Percentiles rank a stretch among this genome's conserved stretches.
Conservation (phyloP, 1,140 invertebrate genomes). For the Coptotermes formosanus region DNA sequence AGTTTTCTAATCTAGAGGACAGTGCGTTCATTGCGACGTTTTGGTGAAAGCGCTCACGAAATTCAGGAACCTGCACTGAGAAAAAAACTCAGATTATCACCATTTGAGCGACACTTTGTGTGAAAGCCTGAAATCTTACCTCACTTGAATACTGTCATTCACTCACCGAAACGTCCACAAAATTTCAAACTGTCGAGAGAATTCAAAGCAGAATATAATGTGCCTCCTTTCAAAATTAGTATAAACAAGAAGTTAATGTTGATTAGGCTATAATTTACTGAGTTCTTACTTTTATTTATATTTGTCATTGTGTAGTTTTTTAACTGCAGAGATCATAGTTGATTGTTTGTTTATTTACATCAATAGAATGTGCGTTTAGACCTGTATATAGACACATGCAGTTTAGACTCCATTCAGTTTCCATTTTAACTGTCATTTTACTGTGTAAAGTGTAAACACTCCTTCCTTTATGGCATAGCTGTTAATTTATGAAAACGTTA, state of each 20-base stretch:
- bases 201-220: background rate
- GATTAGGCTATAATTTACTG: constrained; percentile 14
- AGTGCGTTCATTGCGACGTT: no score
- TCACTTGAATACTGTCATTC: no score
- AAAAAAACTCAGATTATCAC: no score
- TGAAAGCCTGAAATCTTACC: no score
- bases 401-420: constrained; percentile 13
- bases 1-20: no score
- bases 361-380: background rate
- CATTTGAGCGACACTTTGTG: no score
- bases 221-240: background rate
- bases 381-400: constrained; percentile 10
- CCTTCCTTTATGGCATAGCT: constrained; percentile 11
- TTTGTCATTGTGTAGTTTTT: constrained; percentile 7
- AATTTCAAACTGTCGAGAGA: background rate
- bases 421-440: constrained; percentile 10
- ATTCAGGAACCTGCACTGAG: no score
- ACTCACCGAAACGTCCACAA: no score
- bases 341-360: constrained; percentile 15
- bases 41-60: no score
- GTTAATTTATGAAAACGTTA: constrained; percentile 19
- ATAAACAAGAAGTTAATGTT: background rate
- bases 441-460: constrained; percentile 16
- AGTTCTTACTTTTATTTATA: background rate
- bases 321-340: background rate